Conservation (phyloP, 2,797 vertebrate species). For the Fistularia tabacaria region DNA sequence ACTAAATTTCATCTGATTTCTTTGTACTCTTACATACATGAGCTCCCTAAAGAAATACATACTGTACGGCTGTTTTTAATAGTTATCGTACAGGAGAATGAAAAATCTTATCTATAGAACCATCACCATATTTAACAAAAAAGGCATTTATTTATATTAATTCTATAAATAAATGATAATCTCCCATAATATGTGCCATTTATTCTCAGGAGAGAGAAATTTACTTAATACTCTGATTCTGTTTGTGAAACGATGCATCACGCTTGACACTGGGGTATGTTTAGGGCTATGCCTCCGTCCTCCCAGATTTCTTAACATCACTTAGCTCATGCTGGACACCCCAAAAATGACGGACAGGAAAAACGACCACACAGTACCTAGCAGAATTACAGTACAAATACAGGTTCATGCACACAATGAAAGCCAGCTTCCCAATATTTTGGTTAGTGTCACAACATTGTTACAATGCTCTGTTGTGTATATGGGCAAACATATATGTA, state of each 20-base stretch:
- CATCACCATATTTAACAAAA: not conserved
- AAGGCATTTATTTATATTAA: not conserved
- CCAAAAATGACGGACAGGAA: constrained; percentile 50
- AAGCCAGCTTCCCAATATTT: constrained; percentile 77
- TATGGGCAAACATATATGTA: constrained; percentile 26
- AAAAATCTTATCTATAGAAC: too few species aligned
- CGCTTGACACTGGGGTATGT: constrained; percentile 31
- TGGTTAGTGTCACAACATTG: constrained; percentile 72
- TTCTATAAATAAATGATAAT: constrained; percentile 4
- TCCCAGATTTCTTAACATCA: constrained; percentile 4
- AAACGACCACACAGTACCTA: constrained; percentile 59
- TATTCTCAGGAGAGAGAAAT: constrained; percentile 2
- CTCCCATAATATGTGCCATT: constrained; percentile 4
- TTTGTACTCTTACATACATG: too few species aligned
- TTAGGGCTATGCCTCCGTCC: constrained; percentile 33
- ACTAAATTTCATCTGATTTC: too few species aligned
- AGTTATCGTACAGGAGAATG: too few species aligned
- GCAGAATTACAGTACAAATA: constrained; percentile 75
- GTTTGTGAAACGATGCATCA: constrained; percentile 31
- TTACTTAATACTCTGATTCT: not conserved
- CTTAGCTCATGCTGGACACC: constrained; percentile 50
- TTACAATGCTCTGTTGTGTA: constrained; percentile 71
- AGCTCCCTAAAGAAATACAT: too few species aligned
- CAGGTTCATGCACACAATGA: constrained; percentile 80
- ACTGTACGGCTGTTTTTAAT: too few species aligned